phyloP scores from a whole-genome alignment of 2,797 vertebrate genomes.

The Spinibarbus caldwelli region DNA sequence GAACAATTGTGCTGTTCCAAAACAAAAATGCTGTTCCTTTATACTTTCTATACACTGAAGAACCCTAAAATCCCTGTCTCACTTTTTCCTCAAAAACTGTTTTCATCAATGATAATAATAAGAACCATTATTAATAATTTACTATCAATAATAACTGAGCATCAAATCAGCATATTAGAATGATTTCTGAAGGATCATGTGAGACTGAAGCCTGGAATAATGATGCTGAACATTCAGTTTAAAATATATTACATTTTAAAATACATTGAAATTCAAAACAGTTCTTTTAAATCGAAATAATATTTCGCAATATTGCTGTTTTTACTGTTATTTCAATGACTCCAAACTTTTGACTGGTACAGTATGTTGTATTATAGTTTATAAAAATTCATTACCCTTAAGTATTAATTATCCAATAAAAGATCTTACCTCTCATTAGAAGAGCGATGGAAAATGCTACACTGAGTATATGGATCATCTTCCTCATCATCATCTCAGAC shows the following conservation, averaged over 20 bases:
- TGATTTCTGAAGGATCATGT: not conserved
- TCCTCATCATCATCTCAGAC: slow-evolving; percentile 1
- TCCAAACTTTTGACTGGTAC: not conserved
- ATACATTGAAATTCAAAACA: not conserved
- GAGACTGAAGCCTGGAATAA: not conserved
- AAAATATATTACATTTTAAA: not conserved
- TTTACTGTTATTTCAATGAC: not conserved
- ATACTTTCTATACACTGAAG: no score
- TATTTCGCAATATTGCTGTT: not conserved
- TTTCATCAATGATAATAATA: not conserved
- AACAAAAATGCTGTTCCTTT: not conserved
- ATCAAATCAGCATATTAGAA: not conserved
- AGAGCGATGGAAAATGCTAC: not conserved
- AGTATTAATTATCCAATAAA: not conserved
- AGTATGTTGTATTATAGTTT: not conserved
- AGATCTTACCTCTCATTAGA: not conserved
- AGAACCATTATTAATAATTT: not conserved
- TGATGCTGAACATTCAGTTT: not conserved
- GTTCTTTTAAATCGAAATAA: not conserved
- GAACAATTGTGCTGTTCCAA: not conserved
- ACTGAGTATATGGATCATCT: not conserved
- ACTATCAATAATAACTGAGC: not conserved
- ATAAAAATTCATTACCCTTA: not conserved
- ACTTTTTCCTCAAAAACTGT: no score
- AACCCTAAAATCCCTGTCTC: no score